Evolutionary conservation across 2,888 invertebrate species (phyloP).

Genomic region (Cephus pygmeus): DNA sequence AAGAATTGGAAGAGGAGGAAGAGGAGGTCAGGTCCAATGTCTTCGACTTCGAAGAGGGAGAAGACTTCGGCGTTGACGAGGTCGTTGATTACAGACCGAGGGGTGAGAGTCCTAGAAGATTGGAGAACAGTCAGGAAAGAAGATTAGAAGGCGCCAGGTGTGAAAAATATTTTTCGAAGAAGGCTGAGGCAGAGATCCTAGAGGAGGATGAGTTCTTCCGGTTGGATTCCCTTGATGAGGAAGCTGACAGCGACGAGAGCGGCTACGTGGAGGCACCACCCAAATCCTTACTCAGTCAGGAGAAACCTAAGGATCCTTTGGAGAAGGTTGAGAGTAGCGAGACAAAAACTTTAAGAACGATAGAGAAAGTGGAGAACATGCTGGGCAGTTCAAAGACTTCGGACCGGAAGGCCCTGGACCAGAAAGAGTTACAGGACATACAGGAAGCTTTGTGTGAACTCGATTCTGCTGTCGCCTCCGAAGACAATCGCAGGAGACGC

Average conservation of each 20-base stretch:
- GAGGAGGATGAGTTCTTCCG: conserved; percentile 56
- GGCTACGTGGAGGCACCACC: conserved; percentile 82
- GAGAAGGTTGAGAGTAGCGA: conserved; percentile 13
- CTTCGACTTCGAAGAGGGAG: conserved; percentile 59
- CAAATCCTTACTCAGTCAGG: conserved; percentile 38
- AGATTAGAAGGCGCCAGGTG: conserved; percentile 27
- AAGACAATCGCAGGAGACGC: conserved; percentile 27
- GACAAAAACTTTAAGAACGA: not conserved
- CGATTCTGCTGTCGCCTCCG: conserved; percentile 13
- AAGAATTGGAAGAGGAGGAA: conserved; percentile 46
- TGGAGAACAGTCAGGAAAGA: conserved; percentile 18
- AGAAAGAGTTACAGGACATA: conserved; percentile 7
- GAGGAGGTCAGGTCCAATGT: conserved; percentile 41
- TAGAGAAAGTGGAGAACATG: not conserved
- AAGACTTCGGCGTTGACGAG: conserved; percentile 53
- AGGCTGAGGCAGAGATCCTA: conserved; percentile 34
- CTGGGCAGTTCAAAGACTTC: conserved; percentile 21
- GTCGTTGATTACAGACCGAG: conserved; percentile 61
- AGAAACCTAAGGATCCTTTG: conserved; percentile 20
- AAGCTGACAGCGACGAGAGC: conserved; percentile 88
- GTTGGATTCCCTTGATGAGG: conserved; percentile 71
- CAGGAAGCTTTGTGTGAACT: not conserved
- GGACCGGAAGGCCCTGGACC: conserved; percentile 22
- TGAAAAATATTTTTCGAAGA: conserved; percentile 44
- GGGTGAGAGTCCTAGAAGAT: conserved; percentile 49